Conservation (phyloP, 2,113 vertebrate species). For the Gasterosteus nipponicus region DNA sequence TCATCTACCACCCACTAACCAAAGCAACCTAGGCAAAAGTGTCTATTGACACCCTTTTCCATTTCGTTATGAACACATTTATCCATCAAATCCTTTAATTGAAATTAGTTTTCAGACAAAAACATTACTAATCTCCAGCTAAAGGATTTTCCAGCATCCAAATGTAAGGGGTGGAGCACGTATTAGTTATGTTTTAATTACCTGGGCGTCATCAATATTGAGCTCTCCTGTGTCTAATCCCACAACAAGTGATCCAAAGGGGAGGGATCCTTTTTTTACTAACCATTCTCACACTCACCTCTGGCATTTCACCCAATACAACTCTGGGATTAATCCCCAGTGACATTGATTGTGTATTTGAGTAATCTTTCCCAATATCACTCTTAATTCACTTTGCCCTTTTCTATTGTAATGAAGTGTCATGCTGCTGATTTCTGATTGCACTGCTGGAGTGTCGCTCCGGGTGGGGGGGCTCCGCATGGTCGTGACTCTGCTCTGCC, state of each 20-base stretch:
- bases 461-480: background rate
- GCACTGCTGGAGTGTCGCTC: slow-evolving; percentile 13
- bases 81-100: slow-evolving; percentile 23
- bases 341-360: slow-evolving; percentile 28
- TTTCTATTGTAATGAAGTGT: slow-evolving; percentile 10
- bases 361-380: background rate
- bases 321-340: background rate
- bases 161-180: background rate
- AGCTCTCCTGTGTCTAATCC: background rate
- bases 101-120: slow-evolving; percentile 7
- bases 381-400: slow-evolving; percentile 21
- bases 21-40: background rate
- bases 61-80: slow-evolving; percentile 23
- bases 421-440: slow-evolving; percentile 31
- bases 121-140: background rate
- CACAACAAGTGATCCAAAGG: slow-evolving; percentile 16
- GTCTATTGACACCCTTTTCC: slow-evolving; percentile 23
- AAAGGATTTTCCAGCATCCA: slow-evolving; percentile 19
- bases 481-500: slow-evolving; percentile 25
- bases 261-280: slow-evolving; percentile 29
- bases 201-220: slow-evolving; percentile 1
- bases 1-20: background rate
- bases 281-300: slow-evolving; percentile 13
- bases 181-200: slow-evolving; percentile 32
- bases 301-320: slow-evolving; percentile 17